Base-by-base conservation (phyloP, 2,888 invertebrate genomes). In the Thymelicus lineola region DNA sequence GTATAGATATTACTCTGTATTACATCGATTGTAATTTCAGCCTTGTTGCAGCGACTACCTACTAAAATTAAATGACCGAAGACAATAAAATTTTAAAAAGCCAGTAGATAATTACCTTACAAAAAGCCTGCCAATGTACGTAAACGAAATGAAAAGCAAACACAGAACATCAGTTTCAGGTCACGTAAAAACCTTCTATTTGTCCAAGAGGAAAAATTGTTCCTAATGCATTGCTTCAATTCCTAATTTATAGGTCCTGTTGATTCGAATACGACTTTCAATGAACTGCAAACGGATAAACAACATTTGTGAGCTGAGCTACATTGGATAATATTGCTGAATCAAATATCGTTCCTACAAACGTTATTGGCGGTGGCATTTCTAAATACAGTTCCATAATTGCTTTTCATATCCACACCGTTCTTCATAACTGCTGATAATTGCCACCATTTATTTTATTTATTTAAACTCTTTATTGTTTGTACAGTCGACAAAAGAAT, bases 71-170 rank as follows among this genome's bases (percentile, higher is more conserved):
- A 42, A 42, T 42, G 42, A 10, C 42, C 1, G 12, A 12, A 10
- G 42, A 42, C 42, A 42, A 12, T 12, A 42, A 42, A 42, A 42
- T 38, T 38, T 38, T 38, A 9, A 42, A 42, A 42, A 38, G 38
- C 38, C 38, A 38, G 50, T 15, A n/a, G n/a, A n/a, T n/a, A 63
- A 63, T 17, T 50, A n/a, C 63, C 50, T 6, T 28, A 3, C 28
- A 28, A 28, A 28, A 28, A 28, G 35, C 35, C 10, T 42, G 10
- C 12, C 42, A 50, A 63, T 17, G 35, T 10, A 53, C 63, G 50
- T 63, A 63, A 63, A 63, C 17, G 63, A 53, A 63, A 63, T 63
- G 63, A 53, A 63, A 63, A 38, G 17, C 36, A 63, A 63, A 53
- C 50, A 62, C 42, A 50, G 50, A n/a, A 17, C 28, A 28, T 28